These are phyloP conservation scores for Actinostola sp. DNA, from an alignment of 92 coral and sea anemone genomes.

Conservation along the genomic window DNA sequence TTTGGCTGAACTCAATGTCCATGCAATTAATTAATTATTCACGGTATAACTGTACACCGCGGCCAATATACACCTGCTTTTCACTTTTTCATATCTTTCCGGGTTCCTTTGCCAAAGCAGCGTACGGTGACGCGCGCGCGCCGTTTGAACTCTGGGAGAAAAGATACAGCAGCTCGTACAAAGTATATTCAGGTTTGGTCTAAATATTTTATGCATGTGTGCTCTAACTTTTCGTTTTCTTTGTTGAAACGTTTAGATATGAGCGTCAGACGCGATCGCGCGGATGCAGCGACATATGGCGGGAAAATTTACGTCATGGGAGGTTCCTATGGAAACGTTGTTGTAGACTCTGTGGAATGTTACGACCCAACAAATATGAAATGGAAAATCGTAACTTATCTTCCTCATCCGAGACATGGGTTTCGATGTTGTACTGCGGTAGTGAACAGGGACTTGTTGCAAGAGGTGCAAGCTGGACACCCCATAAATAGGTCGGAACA, in stretches of 20 bases:
- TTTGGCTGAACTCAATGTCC: no score
- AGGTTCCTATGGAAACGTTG: slow-evolving; percentile 94
- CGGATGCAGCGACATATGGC: slow-evolving; percentile 72
- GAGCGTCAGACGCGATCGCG: slow-evolving; percentile 86
- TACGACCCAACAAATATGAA: slow-evolving; percentile 60
- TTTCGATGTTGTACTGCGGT: slow-evolving; percentile 70
- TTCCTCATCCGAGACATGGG: slow-evolving; percentile 85
- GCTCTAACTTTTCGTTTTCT: no score
- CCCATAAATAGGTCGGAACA: slow-evolving; percentile 52
- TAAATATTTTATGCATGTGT: not conserved
- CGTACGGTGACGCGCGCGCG: no score
- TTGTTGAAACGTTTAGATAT: slow-evolving; percentile 47
- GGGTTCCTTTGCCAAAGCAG: no score
- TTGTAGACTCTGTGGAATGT: slow-evolving; percentile 91
- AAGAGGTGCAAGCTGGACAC: slow-evolving; percentile 49
- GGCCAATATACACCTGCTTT: no score
- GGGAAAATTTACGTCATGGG: slow-evolving; percentile 92
- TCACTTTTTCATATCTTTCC: no score
- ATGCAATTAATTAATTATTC: no score
- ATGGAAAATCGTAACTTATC: slow-evolving; percentile 82
- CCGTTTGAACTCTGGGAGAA: no score
- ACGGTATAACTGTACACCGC: no score
- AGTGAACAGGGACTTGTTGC: slow-evolving; percentile 73
- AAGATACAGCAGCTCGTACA: no score
- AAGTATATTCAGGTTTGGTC: not conserved